phyloP scores from a whole-genome alignment of 2,797 vertebrate species.

The Champsocephalus esox region DNA sequence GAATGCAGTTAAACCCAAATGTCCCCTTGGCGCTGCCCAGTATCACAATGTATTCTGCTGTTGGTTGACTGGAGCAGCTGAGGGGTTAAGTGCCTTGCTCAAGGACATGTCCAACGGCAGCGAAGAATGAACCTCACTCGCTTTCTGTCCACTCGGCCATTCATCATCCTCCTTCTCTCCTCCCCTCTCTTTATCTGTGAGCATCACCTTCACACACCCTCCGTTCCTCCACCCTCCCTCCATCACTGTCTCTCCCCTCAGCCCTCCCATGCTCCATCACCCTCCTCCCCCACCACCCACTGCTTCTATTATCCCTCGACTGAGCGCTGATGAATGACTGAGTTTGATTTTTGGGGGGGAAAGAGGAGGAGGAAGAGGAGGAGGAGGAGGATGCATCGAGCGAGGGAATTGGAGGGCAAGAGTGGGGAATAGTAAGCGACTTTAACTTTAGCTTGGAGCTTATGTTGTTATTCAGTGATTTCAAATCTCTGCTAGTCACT shows the following conservation, averaged over 20 bases:
- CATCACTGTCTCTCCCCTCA: slow-evolving; percentile 40
- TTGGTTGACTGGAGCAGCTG: slow-evolving; percentile 41
- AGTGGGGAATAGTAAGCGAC: not conserved
- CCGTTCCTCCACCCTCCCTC: slow-evolving; percentile 37
- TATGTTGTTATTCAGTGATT: slow-evolving; percentile 14
- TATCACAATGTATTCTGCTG: slow-evolving; percentile 19
- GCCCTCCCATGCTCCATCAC: slow-evolving; percentile 27
- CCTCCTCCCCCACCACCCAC: slow-evolving; percentile 37
- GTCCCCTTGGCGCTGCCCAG: slow-evolving; percentile 1
- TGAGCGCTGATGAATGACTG: slow-evolving; percentile 44
- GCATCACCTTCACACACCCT: slow-evolving; percentile 61
- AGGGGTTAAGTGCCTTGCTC: slow-evolving; percentile 73
- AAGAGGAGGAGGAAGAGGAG: slow-evolving; percentile 2
- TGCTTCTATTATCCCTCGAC: slow-evolving; percentile 28
- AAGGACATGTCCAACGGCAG: slow-evolving; percentile 57
- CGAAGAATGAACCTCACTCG: slow-evolving; percentile 45
- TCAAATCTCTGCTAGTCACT: slow-evolving; percentile 18
- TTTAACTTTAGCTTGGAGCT: slow-evolving; percentile 8
- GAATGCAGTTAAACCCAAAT: not conserved
- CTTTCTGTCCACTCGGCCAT: slow-evolving; percentile 22
- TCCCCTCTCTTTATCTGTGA: slow-evolving; percentile 50
- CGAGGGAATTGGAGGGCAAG: not conserved
- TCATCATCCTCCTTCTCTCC: slow-evolving; percentile 52
- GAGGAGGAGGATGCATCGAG: slow-evolving; percentile 3
- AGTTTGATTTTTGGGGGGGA: slow-evolving; percentile 4